Percentiles rank a stretch among this genome's conserved stretches.
phyloP scores from a whole-genome alignment of 2,797 vertebrate species.

The Danio aesculapii region DNA sequence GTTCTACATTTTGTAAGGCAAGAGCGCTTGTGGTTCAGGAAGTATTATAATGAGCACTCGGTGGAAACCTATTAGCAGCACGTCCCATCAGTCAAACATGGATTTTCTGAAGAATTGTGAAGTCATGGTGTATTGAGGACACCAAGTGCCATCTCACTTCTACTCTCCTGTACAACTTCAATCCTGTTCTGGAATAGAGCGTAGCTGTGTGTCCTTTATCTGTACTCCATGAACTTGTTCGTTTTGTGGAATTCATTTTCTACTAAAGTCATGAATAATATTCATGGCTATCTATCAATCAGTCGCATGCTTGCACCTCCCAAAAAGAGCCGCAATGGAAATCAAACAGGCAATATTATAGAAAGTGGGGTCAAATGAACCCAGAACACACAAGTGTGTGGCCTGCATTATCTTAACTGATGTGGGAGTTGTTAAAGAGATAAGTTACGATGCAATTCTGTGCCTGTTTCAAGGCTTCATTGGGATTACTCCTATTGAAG shows the following conservation, averaged over 20 bases:
- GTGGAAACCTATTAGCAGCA: constrained; percentile 73
- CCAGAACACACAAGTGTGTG: constrained; percentile 39
- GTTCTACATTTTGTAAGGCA: constrained; percentile 38
- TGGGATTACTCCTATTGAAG: background rate
- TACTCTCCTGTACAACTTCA: constrained; percentile 47
- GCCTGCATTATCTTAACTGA: constrained; percentile 75
- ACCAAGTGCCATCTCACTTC: constrained; percentile 49
- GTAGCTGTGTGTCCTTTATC: constrained; percentile 46
- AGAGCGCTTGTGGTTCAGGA: constrained; percentile 62
- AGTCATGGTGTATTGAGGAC: constrained; percentile 63
- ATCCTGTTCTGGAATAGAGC: constrained; percentile 50
- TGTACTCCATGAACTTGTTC: constrained; percentile 51
- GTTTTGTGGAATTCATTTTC: constrained; percentile 2
- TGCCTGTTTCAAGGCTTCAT: background rate
- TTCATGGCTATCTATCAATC: background rate
- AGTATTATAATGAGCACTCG: constrained; percentile 68
- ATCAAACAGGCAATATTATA: constrained; percentile 10
- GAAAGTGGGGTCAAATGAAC: constrained; percentile 11
- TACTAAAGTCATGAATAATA: background rate
- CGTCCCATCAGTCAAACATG: constrained; percentile 28
- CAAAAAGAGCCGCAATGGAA: background rate
- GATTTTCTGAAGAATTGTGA: constrained; percentile 55
- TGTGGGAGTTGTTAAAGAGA: constrained; percentile 73
- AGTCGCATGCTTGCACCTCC: background rate
- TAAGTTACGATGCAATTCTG: constrained; percentile 58